phyloP scores from a whole-genome alignment of 2,797 vertebrate species.

The Huso huso region DNA sequence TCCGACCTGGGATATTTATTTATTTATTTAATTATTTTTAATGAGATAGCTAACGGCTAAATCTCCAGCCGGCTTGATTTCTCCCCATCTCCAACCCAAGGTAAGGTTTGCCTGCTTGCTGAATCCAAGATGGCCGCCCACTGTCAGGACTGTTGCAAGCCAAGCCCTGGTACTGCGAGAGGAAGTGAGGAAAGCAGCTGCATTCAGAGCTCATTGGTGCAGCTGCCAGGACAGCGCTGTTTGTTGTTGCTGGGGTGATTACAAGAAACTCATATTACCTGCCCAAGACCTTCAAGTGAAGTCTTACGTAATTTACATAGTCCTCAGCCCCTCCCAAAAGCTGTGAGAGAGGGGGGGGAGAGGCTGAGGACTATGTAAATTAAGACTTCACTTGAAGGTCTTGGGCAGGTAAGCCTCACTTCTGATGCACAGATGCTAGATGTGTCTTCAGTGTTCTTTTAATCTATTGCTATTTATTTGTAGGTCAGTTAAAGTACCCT shows the following conservation, averaged over 20 bases:
- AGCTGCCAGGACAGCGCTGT: conserved; percentile 18
- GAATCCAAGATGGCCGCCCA: conserved; percentile 90
- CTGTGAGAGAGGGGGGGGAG: too few relatives aligned
- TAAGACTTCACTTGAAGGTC: conserved; percentile 7
- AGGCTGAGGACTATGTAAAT: too few relatives aligned
- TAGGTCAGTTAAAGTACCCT: too few relatives aligned
- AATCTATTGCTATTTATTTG: too few relatives aligned
- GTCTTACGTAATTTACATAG: background rate
- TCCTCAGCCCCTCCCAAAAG: too few relatives aligned
- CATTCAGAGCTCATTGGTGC: conserved; percentile 35
- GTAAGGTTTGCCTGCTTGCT: conserved; percentile 50
- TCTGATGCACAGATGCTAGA: too few relatives aligned
- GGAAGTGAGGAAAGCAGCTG: conserved; percentile 59
- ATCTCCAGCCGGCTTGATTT: conserved; percentile 43
- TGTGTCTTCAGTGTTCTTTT: too few relatives aligned
- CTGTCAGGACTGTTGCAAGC: conserved; percentile 59
- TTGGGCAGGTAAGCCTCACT: conserved; percentile 7
- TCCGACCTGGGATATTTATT: background rate
- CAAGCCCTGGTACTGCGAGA: conserved; percentile 39
- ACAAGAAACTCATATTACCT: background rate
- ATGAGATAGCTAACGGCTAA: conserved; percentile 5
- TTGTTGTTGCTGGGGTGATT: conserved; percentile 43
- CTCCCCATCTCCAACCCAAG: conserved; percentile 48
- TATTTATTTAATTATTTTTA: conserved; percentile 10
- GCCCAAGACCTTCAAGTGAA: conserved; percentile 18